A percentile compares a stretch with the other conserved stretches of the same genome.
These are phyloP conservation scores for Zhuqinia jingwanae DNA, from an alignment of 2,888 invertebrate species.

Conservation along the genomic window DNA sequence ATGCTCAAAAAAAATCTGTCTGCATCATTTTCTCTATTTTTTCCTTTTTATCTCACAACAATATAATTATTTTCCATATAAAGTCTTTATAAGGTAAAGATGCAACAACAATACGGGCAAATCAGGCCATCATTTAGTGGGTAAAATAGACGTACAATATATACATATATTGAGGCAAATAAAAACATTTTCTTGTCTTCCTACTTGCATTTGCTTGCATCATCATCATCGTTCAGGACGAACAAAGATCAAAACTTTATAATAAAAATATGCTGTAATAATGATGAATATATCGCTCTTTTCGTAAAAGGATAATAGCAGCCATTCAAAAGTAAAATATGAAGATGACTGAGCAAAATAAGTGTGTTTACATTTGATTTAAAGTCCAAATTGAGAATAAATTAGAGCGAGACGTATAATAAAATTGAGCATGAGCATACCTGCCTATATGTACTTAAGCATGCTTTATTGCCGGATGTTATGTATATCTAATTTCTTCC, in stretches of 20 bases:
- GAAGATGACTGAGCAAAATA: slow-evolving; percentile 32
- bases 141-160: background rate
- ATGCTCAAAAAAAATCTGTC: slow-evolving; percentile 18
- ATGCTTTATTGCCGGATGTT: background rate
- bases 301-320: slow-evolving; percentile 57
- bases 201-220: no score
- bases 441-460: background rate
- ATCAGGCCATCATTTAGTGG: slow-evolving; percentile 32
- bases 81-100: slow-evolving; percentile 39
- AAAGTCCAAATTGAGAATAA: background rate
- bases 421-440: background rate
- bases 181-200: background rate
- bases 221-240: background rate
- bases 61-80: slow-evolving; percentile 50
- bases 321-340: slow-evolving; percentile 47
- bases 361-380: background rate
- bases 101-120: slow-evolving; percentile 44
- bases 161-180: background rate
- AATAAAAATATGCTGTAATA: background rate
- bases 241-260: background rate
- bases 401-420: background rate
- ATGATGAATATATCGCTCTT: background rate
- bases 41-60: slow-evolving; percentile 32
- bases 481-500: no score
- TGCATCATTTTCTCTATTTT: slow-evolving; percentile 13